Base-by-base conservation (phyloP, 2,888 invertebrate genomes). In the Pogonocherus hispidulus region DNA sequence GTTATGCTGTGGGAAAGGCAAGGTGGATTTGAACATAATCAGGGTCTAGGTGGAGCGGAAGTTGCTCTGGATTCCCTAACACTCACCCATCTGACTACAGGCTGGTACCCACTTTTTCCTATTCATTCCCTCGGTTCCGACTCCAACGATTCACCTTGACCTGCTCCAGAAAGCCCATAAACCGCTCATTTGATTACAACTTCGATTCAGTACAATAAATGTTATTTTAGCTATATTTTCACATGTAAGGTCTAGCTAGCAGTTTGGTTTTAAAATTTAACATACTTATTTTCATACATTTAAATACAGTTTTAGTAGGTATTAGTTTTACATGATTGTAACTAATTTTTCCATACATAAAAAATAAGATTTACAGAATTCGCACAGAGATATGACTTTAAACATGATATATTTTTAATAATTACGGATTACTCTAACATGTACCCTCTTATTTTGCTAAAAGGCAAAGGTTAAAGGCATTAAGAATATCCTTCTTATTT, bases 1-100 rank as follows among this genome's bases (percentile, higher is more conserved):
- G 94, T 96, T 62, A 96, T 96, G 93, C 89, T 97, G 55, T 97
- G 97, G 96, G 95, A 96, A 82, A 91, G 94, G 69, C 94, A 94
- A 83, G 93, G 94, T 68, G 94, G 94, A 2, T 95, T 95, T 85
- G 94, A 95, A 82, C 95, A 95, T 84, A 96, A 96, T 73, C 88
- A 88, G 77, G 89, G 89, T 3, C 87, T 97, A 46, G 96, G 97
- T 9, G 96, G 96, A 51, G 76, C 76, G 5, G 76, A 77, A 86
- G 92, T 97, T 73, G 91, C 93, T 74, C 88, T 97, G 73, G 95
- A 96, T 85, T 91, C 92, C 80, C 87, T 97, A 66, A 91, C 93
- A 52, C 88, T 96, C 71, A 92, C 94, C 23, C 92, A 93, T 83
- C 90, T 94, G 78, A 93, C 94, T 49, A 91, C 92, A 79, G 94